phyloP scores from a whole-genome alignment of 2,797 vertebrate species.

The Rhodeus uyekii region DNA sequence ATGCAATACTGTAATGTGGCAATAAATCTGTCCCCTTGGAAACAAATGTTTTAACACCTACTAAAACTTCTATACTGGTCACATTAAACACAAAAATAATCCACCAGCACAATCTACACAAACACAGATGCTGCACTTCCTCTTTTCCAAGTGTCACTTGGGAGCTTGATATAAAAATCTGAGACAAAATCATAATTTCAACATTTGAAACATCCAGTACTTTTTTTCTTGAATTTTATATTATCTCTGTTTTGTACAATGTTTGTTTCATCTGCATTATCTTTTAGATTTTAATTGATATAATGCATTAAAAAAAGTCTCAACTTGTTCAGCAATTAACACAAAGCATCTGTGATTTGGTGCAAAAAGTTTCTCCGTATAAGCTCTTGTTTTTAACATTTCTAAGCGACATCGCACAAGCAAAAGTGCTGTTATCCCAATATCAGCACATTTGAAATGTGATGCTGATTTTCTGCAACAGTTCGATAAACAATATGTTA shows the following conservation, averaged over 20 bases:
- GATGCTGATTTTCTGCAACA: background rate
- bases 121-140: too few species aligned
- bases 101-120: background rate
- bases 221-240: background rate
- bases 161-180: background rate
- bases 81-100: background rate
- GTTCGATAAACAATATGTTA: background rate
- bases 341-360: too few species aligned
- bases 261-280: background rate
- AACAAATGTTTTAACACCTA: constrained; percentile 46
- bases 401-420: background rate
- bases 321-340: too few species aligned
- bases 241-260: background rate
- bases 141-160: background rate
- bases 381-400: background rate
- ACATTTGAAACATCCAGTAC: too few species aligned
- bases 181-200: too few species aligned
- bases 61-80: constrained; percentile 12
- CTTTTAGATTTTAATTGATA: background rate
- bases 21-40: constrained; percentile 46
- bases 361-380: background rate
- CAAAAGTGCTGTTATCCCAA: background rate
- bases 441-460: background rate
- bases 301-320: background rate
- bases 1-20: constrained; percentile 29